These are phyloP conservation scores for Cnemophilus loriae DNA, from an alignment of 2,113 vertebrate species.

Conservation along the genomic window DNA sequence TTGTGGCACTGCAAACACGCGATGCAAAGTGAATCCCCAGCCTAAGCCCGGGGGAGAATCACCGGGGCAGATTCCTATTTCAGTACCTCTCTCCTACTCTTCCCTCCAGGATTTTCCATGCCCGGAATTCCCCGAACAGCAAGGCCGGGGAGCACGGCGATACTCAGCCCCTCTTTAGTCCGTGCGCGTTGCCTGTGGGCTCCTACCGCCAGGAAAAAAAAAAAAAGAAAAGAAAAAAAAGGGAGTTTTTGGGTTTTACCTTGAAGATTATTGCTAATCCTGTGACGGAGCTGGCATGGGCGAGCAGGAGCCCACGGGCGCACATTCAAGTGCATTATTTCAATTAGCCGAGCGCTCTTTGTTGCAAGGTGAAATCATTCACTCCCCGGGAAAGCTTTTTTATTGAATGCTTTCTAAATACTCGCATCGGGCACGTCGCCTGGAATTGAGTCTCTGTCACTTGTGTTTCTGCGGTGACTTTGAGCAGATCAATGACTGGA, in stretches of 20 bases:
- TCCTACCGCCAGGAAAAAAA: not conserved
- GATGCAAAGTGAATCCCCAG: not conserved
- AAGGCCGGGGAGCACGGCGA: not conserved
- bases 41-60: accelerated
- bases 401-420: constrained; percentile 48
- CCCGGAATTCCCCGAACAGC: not conserved
- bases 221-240: no score
- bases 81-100: not conserved
- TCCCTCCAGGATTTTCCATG: not conserved
- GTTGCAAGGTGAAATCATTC: constrained; percentile 40
- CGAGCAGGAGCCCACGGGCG: not conserved
- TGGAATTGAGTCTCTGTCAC: constrained; percentile 59
- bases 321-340: constrained; percentile 13
- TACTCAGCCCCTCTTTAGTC: not conserved
- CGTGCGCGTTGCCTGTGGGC: accelerated
- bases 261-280: not conserved
- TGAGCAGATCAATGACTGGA: constrained; percentile 57
- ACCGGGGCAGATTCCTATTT: not conserved
- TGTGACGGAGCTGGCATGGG: not conserved
- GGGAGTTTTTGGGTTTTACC: not conserved
- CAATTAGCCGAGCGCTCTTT: constrained; percentile 25
- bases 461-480: constrained; percentile 51
- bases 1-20: accelerated
- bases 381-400: constrained; percentile 5
- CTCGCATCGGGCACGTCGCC: constrained; percentile 13